phyloP scores from a whole-genome alignment of 2,888 invertebrate genomes.

The Unio delphinus region DNA sequence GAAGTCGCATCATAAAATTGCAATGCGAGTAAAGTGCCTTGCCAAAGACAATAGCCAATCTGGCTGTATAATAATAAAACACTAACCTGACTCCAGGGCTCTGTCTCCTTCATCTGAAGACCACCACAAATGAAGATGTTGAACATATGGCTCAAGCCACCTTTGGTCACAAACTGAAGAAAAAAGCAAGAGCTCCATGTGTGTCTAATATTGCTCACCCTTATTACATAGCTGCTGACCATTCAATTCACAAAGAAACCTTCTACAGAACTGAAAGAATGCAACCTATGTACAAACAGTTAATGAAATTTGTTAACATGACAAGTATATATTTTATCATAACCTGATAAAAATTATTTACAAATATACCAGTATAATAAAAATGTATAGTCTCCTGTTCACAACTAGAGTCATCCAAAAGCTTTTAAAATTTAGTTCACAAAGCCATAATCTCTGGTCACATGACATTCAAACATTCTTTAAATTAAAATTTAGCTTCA shows the following conservation, averaged over 20 bases:
- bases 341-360: too few relatives aligned
- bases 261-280: too few relatives aligned
- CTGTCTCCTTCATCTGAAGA: conserved; percentile 79
- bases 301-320: too few relatives aligned
- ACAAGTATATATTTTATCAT: too few relatives aligned
- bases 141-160: conserved; percentile 89
- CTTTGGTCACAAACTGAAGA: conserved; percentile 84
- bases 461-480: background rate
- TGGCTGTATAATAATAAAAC: background rate
- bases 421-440: too few relatives aligned
- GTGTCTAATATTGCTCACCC: background rate
- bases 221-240: too few relatives aligned
- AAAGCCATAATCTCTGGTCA: background rate
- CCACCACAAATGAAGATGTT: conserved; percentile 92
- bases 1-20: too few relatives aligned
- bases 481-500: background rate
- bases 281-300: too few relatives aligned
- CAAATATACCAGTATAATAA: too few relatives aligned
- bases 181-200: background rate
- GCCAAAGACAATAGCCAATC: background rate
- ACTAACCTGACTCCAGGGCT: conserved; percentile 77
- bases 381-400: too few relatives aligned
- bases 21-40: background rate
- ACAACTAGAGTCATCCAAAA: too few relatives aligned
- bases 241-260: too few relatives aligned